A percentile compares a stretch with the other conserved stretches of the same genome.
These are phyloP conservation scores for Marasmarcha lunaedactyla DNA, from an alignment of 2,888 invertebrate species.

Conservation along the genomic window DNA sequence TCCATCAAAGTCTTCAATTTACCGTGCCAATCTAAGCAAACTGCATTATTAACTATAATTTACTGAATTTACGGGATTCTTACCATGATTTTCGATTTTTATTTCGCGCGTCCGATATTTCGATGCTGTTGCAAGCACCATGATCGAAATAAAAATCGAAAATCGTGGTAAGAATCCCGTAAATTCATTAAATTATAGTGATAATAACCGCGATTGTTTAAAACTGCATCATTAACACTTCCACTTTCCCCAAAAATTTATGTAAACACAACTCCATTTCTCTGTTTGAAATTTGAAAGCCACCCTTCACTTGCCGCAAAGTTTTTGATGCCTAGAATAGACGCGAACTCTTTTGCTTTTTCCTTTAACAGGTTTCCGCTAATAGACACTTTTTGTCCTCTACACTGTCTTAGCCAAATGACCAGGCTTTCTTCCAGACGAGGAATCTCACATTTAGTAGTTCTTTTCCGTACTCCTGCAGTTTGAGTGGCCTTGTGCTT, in stretches of 20 bases:
- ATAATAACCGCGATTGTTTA: no score
- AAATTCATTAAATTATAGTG: no score
- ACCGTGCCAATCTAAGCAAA: conserved; percentile 2
- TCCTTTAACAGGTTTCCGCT: conserved; percentile 17
- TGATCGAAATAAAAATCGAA: no score
- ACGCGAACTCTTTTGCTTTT: conserved; percentile 19
- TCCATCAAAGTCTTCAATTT: conserved; percentile 6
- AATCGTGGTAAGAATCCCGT: no score
- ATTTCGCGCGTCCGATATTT: conserved; percentile 6
- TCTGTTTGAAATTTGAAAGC: conserved; percentile 22
- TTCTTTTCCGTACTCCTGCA: conserved; percentile 16
- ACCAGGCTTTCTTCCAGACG: conserved; percentile 1
- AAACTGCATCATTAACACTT: conserved; percentile 10
- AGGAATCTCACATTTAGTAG: conserved; percentile 4
- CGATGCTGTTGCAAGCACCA: no score
- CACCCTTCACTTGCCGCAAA: conserved; percentile 24
- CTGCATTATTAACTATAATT: conserved; percentile 7
- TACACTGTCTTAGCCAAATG: conserved; percentile 13
- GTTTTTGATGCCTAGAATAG: conserved; percentile 17
- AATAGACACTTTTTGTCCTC: conserved; percentile 15
- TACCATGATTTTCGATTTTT: no score
- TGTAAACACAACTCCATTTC: conserved; percentile 17
- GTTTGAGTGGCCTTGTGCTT: conserved; percentile 14
- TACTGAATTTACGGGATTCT: no score
- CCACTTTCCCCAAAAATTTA: conserved; percentile 18